Base-by-base conservation (phyloP, 2,888 invertebrate genomes). In the Agrilus cyanescens region DNA sequence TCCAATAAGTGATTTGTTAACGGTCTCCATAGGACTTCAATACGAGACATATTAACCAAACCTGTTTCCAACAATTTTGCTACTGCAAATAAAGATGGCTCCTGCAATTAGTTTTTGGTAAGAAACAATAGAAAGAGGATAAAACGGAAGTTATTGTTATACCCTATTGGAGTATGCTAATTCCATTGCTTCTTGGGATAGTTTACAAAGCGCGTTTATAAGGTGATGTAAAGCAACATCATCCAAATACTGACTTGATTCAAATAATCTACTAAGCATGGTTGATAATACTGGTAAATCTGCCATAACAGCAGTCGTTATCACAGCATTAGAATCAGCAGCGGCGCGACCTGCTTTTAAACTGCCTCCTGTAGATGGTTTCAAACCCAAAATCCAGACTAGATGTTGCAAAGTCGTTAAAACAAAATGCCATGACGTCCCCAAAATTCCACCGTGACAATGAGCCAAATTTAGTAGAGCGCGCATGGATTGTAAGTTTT, bases 11-110 rank as follows among this genome's bases (percentile, higher is more conserved):
- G 96, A 63, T 89, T 90, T 0, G 95, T 95, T 42, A 97, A 75
- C 0, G 94, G 94, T 50, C 87, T 75, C 97, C 97, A 97, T 53
- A 94, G 76, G 0, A 95, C 88, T 65, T 94, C 90, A 34, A 96
- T 87, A 41, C 97, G 73, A 37, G 85, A 80, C 73, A 97, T 78
- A 67, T 97, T 97, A 0, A 94, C 94, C 46, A 95, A 66, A 0
- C 94, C 95, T 1, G 94, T 95, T 70, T 98, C 97, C n/a, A 97
- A 71, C n/a, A 97, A 71, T 66, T 97, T 97, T 3, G 96, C 95
- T 3, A 97, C 93, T 3, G 96, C 95, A 68, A 97, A 97, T 43
- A 96, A 66, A 0, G 95, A 96, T 0, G 96, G 96, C 61, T 97
- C 96, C 84, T 87, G 57, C 5, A 61, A 65, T 40, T 42, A 51